Base-by-base conservation (phyloP, 2,888 invertebrate species). In the Silvanus unidentatus region DNA sequence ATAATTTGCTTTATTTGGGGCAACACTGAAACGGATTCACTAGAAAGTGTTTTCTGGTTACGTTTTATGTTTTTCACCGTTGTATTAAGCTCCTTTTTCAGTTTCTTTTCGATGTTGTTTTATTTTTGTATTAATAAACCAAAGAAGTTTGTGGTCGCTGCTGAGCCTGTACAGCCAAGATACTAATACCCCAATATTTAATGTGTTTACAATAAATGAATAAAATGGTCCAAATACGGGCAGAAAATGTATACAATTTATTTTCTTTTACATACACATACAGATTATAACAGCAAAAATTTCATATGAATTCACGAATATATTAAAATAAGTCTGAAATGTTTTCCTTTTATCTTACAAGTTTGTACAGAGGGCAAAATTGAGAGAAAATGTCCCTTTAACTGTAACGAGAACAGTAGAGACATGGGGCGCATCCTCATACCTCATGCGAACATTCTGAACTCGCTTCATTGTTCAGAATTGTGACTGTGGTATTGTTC, bases 1-100 rank as follows among this genome's bases (percentile, higher is more conserved):
- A 59, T 77, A 12, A 81, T 88, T 73, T 81, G 84, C n/a, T 66
- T 80, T n/a, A 66, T 80, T 36, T 89, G 88, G 88, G 80, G 73
- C 48, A 68, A 69, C 41, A 72, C 66, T 40, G 73, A 78, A 42
- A 75, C 82, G 62, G 77, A 78, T 37, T 75, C 77, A 32, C 47
- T 64, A 9, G 58, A 60, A 14, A 64, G 61, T 37, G 78, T 78
- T 50, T 87, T 84, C 79, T 88, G 88, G 86, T 83, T 78, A 60
- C 70, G 71, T 27, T 88, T 79, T 58, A 74, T 82, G 40, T 81
- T 82, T 54, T 76, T 77, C 52, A 71, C 79, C 30, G 81, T 85
- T 40, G 70, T 82, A 9, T 71, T 73, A 12, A 80, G 83, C 55
- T 73, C 79, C 41, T 52, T 78, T 6, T 66, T 82, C 16, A 82